Conservation (phyloP, 2,888 invertebrate species). For the Spodoptera exigua region DNA sequence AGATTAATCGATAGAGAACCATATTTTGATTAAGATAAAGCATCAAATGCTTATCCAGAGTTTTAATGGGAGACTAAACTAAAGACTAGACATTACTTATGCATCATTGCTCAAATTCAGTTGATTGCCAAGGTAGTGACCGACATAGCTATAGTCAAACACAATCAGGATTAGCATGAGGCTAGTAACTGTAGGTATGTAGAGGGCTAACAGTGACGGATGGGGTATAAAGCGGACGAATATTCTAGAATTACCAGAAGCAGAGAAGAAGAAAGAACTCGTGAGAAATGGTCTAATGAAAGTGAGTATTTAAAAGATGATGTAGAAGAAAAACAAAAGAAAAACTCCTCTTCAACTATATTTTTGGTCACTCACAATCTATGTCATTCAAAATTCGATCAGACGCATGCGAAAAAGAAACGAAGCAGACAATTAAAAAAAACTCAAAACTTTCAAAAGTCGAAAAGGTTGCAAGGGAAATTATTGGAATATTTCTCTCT, state of each 20-base stretch:
- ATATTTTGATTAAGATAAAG: neutral
- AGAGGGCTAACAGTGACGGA: constrained; percentile 24
- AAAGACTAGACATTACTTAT: neutral
- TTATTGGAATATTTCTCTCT: constrained; percentile 76
- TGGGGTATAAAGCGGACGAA: constrained; percentile 12
- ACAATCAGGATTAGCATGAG: constrained; percentile 31
- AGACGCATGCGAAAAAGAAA: too few relatives aligned
- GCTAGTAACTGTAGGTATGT: constrained; percentile 5
- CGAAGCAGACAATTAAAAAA: too few relatives aligned
- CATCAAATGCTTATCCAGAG: neutral
- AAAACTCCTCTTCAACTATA: too few relatives aligned
- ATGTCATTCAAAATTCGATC: neutral
- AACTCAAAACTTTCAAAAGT: constrained; percentile 29
- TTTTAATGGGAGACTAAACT: neutral
- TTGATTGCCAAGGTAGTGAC: constrained; percentile 36
- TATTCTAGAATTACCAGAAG: constrained; percentile 5
- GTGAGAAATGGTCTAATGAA: too few relatives aligned
- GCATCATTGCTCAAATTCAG: constrained; percentile 27
- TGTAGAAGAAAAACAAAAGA: too few relatives aligned
- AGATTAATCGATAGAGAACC: too few relatives aligned
- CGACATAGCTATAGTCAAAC: constrained; percentile 3
- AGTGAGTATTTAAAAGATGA: too few relatives aligned
- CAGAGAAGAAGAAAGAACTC: constrained; percentile 17
- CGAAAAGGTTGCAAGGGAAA: constrained; percentile 66
- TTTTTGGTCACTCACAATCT: too few relatives aligned